Base-by-base conservation (phyloP, 1,140 invertebrate species). In the Cydia splendana region DNA sequence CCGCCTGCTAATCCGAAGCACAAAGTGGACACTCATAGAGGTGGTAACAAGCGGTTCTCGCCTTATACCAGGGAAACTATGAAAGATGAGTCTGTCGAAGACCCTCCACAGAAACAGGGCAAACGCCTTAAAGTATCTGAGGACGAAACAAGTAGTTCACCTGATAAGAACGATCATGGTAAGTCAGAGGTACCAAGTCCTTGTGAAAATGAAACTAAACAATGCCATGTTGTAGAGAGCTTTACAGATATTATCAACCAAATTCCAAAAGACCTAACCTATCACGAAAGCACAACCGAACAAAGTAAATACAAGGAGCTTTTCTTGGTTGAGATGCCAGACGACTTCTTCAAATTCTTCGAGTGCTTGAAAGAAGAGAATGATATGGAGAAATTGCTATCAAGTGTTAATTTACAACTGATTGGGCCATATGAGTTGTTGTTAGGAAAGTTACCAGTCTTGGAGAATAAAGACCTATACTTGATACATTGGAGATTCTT, bases 391-490 rank as follows among this genome's bases (percentile, higher is more conserved):
- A 95, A 95, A 85, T 94, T 96, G 18, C 94, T 98, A 2, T 94
- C 95, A 69, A 88, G 93, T 83, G 93, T 96, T 73, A 95, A 96
- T 75, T 93, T 98, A 57, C 89, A 95, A 79, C 89, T 98, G 53
- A 97, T 98, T 76, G 98, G 98, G 1, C 97, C 98, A 6, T 99
- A 95, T 94, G 98, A 99, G 94, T 95, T 98, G 38, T 87, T 98
- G 28, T 93, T 94, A 71, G 95, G 95, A 9, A 95, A 95, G 83
- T 94, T 97, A 77, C 95, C 93, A 62, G 92, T 95, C 84, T 86
- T 95, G 74, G 89, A 94, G 45, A 85, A 95, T 82, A 93, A 94
- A 74, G 94, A 95, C n/a, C 91, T 95, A 76, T 95, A 96, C 88
- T 89, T 98, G 79, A 89, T 95, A 48, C 97, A 99, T 88, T 98